Base-by-base conservation (phyloP, 2,113 vertebrate species). In the Periophthalmodon schlosseri region DNA sequence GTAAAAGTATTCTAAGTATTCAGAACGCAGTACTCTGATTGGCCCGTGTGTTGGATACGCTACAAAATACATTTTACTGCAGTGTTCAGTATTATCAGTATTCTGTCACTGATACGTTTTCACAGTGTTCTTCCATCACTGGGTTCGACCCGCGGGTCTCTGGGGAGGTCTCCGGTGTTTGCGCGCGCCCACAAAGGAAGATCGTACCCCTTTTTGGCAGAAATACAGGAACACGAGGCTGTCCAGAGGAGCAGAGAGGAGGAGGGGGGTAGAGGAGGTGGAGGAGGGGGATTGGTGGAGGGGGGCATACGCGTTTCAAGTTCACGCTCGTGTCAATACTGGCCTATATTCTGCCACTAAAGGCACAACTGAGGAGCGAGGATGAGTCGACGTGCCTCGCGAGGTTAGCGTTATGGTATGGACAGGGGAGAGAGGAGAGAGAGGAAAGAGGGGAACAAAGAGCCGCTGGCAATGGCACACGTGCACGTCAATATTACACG, bases 401-500 rank as follows among this genome's bases (percentile, higher is more conserved):
- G 56, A 28, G 33, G 28, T 39, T 52, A 50, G 66, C 63, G 63
- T 20, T 18, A 46, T 36, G 11, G n/a, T 3, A 56, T 20, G 28
- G 28, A 28, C 28, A 28, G 28, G 3, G 28, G 28, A 28, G 2
- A 28, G 28, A 28, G 28, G 28, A 28, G 28, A 28, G 28, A 28
- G 28, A 5, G 9, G 28, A 28, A 1, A 28, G 28, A 28, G 21
- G 57, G 74, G 52, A 76, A 88, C 88, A 92, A 91, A 92, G 87
- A 92, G 58, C 86, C 70, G 24, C 78, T 77, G 84, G 85, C 73
- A 24, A 21, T 68, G 78, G 77, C 87, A 89, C 91, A 89, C 84
- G 89, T 90, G 91, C 84, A 69, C 80, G 85, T 90, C 82, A 83
- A 87, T 69, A 90, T 20, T 8, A 86, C 87, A 76, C 73, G 56